Evolutionary conservation across 2,113 vertebrate genomes (phyloP).

Genomic region (Melanotaenia duboulayi): DNA sequence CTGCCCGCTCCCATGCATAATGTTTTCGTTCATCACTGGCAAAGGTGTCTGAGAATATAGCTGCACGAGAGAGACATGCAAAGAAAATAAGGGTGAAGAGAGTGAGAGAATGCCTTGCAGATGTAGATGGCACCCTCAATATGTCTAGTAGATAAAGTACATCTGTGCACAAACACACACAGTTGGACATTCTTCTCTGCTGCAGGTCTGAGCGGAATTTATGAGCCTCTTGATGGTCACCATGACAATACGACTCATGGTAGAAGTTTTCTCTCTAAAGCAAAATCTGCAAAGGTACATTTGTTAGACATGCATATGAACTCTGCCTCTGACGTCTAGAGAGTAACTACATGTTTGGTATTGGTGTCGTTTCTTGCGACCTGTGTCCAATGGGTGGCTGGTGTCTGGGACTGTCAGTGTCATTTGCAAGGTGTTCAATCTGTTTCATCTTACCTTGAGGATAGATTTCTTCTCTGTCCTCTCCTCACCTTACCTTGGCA

Average conservation of each 20-base stretch:
- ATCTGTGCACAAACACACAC: slow-evolving; percentile 15
- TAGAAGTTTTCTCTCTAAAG: slow-evolving; percentile 18
- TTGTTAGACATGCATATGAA: slow-evolving; percentile 17
- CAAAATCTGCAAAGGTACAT: slow-evolving; percentile 1
- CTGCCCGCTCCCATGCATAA: slow-evolving; percentile 45
- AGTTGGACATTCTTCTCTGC: slow-evolving; percentile 30
- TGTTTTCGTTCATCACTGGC: slow-evolving; percentile 59
- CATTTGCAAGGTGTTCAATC: slow-evolving; percentile 21
- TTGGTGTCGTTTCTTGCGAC: slow-evolving; percentile 5
- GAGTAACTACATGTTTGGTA: slow-evolving; percentile 23
- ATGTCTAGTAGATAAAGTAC: slow-evolving; percentile 18
- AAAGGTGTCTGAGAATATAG: slow-evolving; percentile 38
- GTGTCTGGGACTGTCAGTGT: slow-evolving; percentile 28
- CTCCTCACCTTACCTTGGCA: slow-evolving; percentile 31
- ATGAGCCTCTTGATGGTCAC: slow-evolving; percentile 44
- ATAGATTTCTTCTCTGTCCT: too few relatives aligned
- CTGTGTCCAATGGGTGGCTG: neutral
- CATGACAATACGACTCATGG: slow-evolving; percentile 49
- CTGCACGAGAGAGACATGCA: slow-evolving; percentile 6
- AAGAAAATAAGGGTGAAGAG: slow-evolving; percentile 3
- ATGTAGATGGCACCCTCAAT: slow-evolving; percentile 35
- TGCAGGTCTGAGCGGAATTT: slow-evolving; percentile 45
- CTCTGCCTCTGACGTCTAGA: slow-evolving; percentile 26
- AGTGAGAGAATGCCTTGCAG: slow-evolving; percentile 28
- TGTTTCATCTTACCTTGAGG: slow-evolving; percentile 40